Percentiles rank a stretch among this genome's conserved stretches.
These are phyloP conservation scores for Buathra laborator DNA, from an alignment of 2,888 invertebrate species.

Conservation along the genomic window DNA sequence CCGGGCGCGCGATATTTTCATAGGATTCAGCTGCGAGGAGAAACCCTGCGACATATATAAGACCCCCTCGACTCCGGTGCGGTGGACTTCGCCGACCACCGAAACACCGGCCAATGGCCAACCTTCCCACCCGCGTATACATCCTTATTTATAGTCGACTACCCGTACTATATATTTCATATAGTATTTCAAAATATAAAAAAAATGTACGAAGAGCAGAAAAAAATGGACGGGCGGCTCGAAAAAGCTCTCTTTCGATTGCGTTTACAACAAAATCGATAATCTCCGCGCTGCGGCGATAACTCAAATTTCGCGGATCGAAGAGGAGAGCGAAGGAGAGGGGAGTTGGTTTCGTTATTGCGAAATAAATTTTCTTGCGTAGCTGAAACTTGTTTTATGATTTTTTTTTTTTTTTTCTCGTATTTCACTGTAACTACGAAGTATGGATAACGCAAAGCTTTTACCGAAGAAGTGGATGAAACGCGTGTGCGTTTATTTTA, in stretches of 20 bases:
- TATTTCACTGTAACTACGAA: not conserved
- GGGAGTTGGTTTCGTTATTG: not conserved
- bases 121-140: slow-evolving; percentile 24
- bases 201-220: slow-evolving; percentile 4
- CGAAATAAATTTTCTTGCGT: not conserved
- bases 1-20: slow-evolving; percentile 15
- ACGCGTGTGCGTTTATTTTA: not conserved
- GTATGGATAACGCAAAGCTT: not conserved
- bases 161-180: slow-evolving; percentile 3
- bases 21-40: slow-evolving; percentile 38
- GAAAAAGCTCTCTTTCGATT: not conserved
- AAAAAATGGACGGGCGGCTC: not conserved
- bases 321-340: not conserved
- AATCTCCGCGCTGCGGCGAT: not conserved
- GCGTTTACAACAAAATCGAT: slow-evolving; percentile 14
- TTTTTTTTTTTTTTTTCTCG: not conserved
- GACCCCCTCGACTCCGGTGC: slow-evolving; percentile 17
- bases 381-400: not conserved
- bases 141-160: slow-evolving; percentile 60
- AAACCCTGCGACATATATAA: slow-evolving; percentile 35
- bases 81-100: slow-evolving; percentile 17
- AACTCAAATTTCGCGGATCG: slow-evolving; percentile 15
- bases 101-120: slow-evolving; percentile 24
- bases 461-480: not conserved
- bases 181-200: not conserved